phyloP scores from a whole-genome alignment of 2,888 invertebrate genomes.

The Alloplasta piceator region DNA sequence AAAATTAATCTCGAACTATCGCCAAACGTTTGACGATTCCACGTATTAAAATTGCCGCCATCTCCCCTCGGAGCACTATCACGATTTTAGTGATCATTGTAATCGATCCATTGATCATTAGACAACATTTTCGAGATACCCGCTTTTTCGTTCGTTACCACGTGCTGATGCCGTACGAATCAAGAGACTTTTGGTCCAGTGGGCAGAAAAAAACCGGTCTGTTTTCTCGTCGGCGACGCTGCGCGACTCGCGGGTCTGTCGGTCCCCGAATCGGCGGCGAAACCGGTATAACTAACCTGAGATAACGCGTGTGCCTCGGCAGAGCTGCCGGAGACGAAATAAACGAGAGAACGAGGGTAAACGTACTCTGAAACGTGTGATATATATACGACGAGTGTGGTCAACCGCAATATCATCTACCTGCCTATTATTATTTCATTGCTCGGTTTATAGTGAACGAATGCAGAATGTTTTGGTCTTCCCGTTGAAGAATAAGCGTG shows the following conservation, averaged over 20 bases:
- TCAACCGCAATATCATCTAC: conserved; percentile 26
- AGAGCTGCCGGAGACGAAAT: conserved; percentile 38
- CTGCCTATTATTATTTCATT: neutral
- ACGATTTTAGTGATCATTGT: no score
- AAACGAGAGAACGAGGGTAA: conserved; percentile 13
- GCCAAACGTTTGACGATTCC: no score
- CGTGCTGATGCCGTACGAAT: neutral
- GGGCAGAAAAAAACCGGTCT: conserved; percentile 74
- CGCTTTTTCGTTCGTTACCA: no score
- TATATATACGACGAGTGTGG: conserved; percentile 17
- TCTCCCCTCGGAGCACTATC: no score
- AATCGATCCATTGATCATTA: no score
- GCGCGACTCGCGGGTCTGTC: conserved; percentile 33
- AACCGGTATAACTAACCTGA: conserved; percentile 80
- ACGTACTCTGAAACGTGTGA: neutral
- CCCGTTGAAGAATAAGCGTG: no score
- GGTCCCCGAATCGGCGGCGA: conserved; percentile 48
- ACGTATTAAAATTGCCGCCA: no score
- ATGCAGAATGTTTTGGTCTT: no score
- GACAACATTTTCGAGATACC: no score
- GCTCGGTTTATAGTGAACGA: no score
- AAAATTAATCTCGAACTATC: no score
- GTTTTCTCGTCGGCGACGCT: conserved; percentile 64
- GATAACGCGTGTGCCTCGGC: conserved; percentile 66
- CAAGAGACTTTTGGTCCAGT: conserved; percentile 68